Evolutionary conservation across 2,888 invertebrate species (phyloP), one percentile per base, ranked within the genome.

Genomic region (Stenotaenia linearis): DNA sequence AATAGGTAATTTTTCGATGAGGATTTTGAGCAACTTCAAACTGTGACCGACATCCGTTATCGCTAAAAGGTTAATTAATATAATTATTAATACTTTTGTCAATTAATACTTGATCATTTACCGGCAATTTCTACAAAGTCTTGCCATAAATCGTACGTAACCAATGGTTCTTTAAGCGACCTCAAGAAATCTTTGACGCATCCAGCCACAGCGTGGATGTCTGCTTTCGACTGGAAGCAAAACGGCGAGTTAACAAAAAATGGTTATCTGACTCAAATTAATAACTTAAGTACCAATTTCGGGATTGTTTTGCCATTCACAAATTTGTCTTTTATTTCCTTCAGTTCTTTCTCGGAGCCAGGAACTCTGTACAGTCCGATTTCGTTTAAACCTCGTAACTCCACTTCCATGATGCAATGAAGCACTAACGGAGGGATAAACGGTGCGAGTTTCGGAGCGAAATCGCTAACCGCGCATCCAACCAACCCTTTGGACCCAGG

Each of bases 371-470:
- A 99, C 3, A 99, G 88, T 0, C 98, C 99, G 50, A 94, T 90
- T 87, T 96, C 96, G 25, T 86, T 89, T 61, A 98, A 89, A 6
- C 97, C 97, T 7, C 97, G 89, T 25, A 91, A 89, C 88, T 99
- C 98, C 74, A 99, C 91, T 87, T 98, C 98, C 84, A 95, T 95
- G 45, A 97, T 90, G 86, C 98, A 98, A 85, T 98, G 97, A 74
- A 98, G 93, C 82, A 99, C 90, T 7, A 98, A 86, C 0, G 95
- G 93, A 0, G 99, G 98, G 18, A 99, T 93, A 95, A 96, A 96
- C 0, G 98, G 98, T 28, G 95, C 90, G 0, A 91, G 90, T 37
- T 89, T 88, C 0, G 97, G 96, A 0, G 95, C 93, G 86, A 92
- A 97, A 86, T 98, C 97, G 0, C 92, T 90, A 83, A 97, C 91